A percentile compares a stretch with the other conserved stretches of the same genome.
Evolutionary conservation across 2,113 vertebrate species (phyloP).

Genomic region (Petrocephalus zakoni): DNA sequence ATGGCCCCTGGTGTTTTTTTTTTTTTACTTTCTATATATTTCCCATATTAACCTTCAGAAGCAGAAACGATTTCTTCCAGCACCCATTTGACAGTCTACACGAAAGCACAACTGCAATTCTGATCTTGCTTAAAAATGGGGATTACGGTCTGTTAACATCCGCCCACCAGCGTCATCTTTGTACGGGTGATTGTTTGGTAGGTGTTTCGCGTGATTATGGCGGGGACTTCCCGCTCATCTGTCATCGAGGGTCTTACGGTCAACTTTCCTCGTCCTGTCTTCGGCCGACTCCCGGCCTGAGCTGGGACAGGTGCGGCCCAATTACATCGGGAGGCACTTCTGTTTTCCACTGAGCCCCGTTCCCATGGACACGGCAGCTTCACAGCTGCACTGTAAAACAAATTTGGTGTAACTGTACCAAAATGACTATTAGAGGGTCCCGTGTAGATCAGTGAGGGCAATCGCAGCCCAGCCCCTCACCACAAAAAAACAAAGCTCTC

Average conservation of each 20-base stretch:
- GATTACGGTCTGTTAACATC: background rate
- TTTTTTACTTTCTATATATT: background rate
- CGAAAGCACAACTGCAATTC: background rate
- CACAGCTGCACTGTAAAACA: constrained; percentile 39
- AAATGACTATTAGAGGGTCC: constrained; percentile 25
- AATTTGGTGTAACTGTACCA: constrained; percentile 28
- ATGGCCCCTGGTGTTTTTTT: background rate
- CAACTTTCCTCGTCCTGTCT: constrained; percentile 33
- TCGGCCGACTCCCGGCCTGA: constrained; percentile 20
- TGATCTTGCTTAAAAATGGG: background rate
- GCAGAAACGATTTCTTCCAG: background rate
- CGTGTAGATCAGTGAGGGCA: background rate
- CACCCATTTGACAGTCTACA: background rate
- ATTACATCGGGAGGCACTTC: constrained; percentile 50
- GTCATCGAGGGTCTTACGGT: constrained; percentile 53
- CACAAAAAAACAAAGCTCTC: background rate
- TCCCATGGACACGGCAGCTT: constrained; percentile 44
- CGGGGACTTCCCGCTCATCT: constrained; percentile 45
- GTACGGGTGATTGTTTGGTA: constrained; percentile 22
- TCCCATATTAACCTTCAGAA: background rate
- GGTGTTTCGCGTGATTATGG: constrained; percentile 32
- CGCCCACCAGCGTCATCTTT: background rate
- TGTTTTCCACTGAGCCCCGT: constrained; percentile 38
- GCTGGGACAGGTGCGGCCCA: constrained; percentile 56
- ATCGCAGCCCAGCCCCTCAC: background rate